Evolutionary conservation across 2,797 vertebrate species (phyloP).

Genomic region (Philypnodon macrostomus): DNA sequence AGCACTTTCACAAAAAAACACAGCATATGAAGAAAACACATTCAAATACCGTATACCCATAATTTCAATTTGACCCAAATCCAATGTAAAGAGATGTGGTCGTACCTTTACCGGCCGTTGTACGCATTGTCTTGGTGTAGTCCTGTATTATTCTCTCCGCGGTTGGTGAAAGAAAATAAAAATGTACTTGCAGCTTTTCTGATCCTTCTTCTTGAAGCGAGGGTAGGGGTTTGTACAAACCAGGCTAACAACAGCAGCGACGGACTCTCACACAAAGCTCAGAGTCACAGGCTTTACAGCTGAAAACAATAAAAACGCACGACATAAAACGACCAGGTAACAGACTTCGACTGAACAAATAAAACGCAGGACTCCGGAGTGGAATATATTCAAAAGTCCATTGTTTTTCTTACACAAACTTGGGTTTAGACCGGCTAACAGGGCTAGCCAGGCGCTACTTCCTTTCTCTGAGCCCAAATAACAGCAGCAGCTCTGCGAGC

Average conservation of each 20-base stretch:
- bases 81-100: background rate
- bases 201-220: conserved; percentile 9
- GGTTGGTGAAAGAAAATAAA: background rate
- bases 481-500: conserved; percentile 46
- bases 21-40: background rate
- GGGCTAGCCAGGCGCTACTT: conserved; percentile 72
- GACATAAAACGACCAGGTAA: conserved; percentile 6
- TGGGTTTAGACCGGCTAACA: conserved; percentile 54
- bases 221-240: conserved; percentile 8
- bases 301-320: conserved; percentile 20
- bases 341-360: background rate
- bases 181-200: conserved; percentile 7
- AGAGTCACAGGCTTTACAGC: conserved; percentile 25
- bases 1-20: background rate
- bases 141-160: conserved; percentile 41
- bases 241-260: conserved; percentile 39
- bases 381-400: conserved; percentile 3
- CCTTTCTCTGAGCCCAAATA: conserved; percentile 65
- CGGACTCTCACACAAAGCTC: conserved; percentile 56
- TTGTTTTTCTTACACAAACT: conserved; percentile 16
- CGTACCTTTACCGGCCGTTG: conserved; percentile 63
- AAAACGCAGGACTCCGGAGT: conserved; percentile 6
- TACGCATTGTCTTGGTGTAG: conserved; percentile 59
- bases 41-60: background rate
- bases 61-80: background rate